Percentiles rank a stretch among this genome's conserved stretches.
phyloP scores from a whole-genome alignment of 2,113 vertebrate genomes.

The Chaetodon auriga region DNA sequence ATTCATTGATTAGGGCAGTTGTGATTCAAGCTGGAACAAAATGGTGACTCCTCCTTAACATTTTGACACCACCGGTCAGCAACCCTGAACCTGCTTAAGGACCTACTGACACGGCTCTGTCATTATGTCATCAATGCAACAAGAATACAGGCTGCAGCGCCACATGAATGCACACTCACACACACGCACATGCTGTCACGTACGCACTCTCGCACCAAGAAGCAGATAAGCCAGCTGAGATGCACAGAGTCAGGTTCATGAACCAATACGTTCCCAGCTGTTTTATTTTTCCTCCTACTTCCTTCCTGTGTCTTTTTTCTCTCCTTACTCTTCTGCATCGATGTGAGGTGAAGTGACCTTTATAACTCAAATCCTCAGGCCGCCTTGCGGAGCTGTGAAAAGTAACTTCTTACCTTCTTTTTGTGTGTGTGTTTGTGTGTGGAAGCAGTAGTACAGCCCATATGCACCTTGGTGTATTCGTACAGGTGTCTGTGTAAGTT shows the following conservation, averaged over 20 bases:
- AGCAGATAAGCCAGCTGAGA: background rate
- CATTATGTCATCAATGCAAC: background rate
- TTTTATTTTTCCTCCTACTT: slow-evolving; percentile 11
- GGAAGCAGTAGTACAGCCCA: background rate
- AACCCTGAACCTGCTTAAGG: background rate
- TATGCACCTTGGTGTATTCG: background rate
- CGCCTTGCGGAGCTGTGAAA: slow-evolving; percentile 30
- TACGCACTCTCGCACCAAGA: background rate
- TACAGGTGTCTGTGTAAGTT: background rate
- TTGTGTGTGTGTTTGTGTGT: background rate
- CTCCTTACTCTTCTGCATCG: background rate
- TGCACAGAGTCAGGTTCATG: background rate
- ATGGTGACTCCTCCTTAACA: background rate
- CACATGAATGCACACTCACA: background rate
- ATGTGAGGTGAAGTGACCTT: slow-evolving; percentile 46
- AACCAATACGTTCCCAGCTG: slow-evolving; percentile 18
- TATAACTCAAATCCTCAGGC: slow-evolving; percentile 35
- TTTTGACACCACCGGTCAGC: background rate
- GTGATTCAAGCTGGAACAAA: background rate
- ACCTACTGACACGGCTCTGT: background rate
- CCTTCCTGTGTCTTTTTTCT: slow-evolving; percentile 14
- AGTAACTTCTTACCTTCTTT: slow-evolving; percentile 15
- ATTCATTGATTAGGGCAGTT: background rate
- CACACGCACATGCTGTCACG: background rate
- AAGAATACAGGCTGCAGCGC: background rate